Base-by-base conservation (phyloP, 1,140 invertebrate genomes). In the Drosophila insularis region DNA sequence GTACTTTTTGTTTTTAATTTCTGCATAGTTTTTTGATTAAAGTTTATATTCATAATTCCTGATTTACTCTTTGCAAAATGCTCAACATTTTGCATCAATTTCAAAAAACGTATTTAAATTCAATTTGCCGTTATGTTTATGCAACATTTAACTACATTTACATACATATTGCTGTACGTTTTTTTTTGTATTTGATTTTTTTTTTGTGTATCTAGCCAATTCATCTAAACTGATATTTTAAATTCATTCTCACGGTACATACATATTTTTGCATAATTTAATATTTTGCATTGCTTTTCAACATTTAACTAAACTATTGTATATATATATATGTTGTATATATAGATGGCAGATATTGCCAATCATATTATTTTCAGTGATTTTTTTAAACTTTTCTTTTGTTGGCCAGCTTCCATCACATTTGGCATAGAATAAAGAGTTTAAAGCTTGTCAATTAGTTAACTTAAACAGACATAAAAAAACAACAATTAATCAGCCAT, bases 131-230 rank as follows among this genome's bases (percentile, higher is more conserved):
- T 46, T 46, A 46, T 32, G 19, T 6, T 63, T 43, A 56, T 11
- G 23, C 58, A 85, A 85, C 81, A 80, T 62, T 85, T 73, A 85
- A 55, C 81, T 85, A 80, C 77, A 27, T 37, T 63, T 19, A 35
- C 14, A 27, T 56, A 4, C 11, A 14, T 31, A 31, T 35, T 35
- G 32, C 32, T 32, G 14, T 11, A 35, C 3, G 5, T 56, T 21
- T 17, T 8, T 21, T 11, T 50, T 8, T 46, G 1, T 14, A 14
- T 31, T 1, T 27, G 10, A 11, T 2, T 55, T 19, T 46, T 6
- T 21, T 11, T 50, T 10, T 50, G 27, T 0, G 27, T 27, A 50
- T 10, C 19, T 50, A 4, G 17, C 43, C 43, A 62, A 56, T 27
- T 35, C 37, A 37, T 60, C 35, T 75, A 75, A 50, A 75, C 62